These are phyloP conservation scores for Apamea epomidion DNA, from an alignment of 2,888 invertebrate genomes.

Conservation along the genomic window DNA sequence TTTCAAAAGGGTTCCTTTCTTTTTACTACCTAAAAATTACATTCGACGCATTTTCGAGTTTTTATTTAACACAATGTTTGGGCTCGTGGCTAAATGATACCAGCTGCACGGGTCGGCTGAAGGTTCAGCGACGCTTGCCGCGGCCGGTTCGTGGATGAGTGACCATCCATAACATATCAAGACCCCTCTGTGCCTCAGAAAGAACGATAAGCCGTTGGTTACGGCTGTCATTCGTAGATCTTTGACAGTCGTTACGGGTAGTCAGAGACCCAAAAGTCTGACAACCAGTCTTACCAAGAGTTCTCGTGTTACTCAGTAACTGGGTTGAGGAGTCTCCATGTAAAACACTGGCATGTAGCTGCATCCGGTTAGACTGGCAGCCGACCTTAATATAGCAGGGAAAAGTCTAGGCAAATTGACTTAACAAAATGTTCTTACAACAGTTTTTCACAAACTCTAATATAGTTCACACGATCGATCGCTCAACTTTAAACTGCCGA, in stretches of 20 bases:
- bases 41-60: not conserved
- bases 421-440: not conserved
- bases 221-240: no score
- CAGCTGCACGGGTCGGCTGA: not conserved
- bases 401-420: not conserved
- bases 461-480: constrained; percentile 42
- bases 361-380: not conserved
- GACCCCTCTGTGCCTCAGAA: no score
- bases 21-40: not conserved
- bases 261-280: not conserved
- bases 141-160: not conserved
- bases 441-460: not conserved
- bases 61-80: not conserved
- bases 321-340: not conserved
- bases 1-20: not conserved
- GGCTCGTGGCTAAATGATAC: not conserved
- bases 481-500: constrained; percentile 11
- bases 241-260: not conserved
- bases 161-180: not conserved
- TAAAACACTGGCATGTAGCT: not conserved
- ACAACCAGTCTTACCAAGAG: not conserved
- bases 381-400: not conserved
- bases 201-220: not conserved
- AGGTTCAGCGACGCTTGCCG: no score
- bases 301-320: not conserved